phyloP scores from a whole-genome alignment of 2,797 vertebrate genomes.

The Syndactyla subalaris region DNA sequence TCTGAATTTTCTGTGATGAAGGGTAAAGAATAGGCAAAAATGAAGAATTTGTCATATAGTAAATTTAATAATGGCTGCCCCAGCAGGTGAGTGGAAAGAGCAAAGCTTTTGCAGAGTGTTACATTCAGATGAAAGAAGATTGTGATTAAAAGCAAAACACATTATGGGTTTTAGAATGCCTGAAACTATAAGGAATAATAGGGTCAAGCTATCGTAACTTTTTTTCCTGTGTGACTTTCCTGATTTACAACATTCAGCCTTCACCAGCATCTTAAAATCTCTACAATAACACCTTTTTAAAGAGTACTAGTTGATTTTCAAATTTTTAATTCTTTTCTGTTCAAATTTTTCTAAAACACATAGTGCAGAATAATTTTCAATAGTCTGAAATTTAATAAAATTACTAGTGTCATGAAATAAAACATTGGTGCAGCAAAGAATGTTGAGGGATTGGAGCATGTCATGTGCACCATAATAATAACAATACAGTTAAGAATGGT shows the following conservation, averaged over 20 bases:
- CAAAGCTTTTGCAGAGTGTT: conserved; percentile 11
- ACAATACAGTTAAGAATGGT: background rate
- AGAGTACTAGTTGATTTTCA: background rate
- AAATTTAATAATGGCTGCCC: conserved; percentile 8
- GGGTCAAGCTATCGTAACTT: background rate
- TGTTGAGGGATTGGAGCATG: background rate
- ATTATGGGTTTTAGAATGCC: background rate
- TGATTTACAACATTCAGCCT: background rate
- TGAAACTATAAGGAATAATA: background rate
- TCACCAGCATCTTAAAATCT: background rate
- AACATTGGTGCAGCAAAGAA: background rate
- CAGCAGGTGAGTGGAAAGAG: background rate
- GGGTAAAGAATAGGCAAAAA: background rate
- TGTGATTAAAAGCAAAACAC: background rate
- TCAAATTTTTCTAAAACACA: background rate
- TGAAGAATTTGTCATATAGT: conserved; percentile 13
- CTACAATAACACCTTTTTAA: background rate
- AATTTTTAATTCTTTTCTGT: background rate
- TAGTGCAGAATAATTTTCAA: background rate
- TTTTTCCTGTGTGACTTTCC: background rate
- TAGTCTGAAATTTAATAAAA: background rate
- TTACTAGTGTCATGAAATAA: background rate
- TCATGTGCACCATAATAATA: background rate
- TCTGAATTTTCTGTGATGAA: background rate
- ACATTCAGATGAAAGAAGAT: background rate